A percentile compares a stretch with the other conserved stretches of the same genome.
phyloP scores from a whole-genome alignment of 2,113 vertebrate species.

The Hydrolagus affinis region DNA sequence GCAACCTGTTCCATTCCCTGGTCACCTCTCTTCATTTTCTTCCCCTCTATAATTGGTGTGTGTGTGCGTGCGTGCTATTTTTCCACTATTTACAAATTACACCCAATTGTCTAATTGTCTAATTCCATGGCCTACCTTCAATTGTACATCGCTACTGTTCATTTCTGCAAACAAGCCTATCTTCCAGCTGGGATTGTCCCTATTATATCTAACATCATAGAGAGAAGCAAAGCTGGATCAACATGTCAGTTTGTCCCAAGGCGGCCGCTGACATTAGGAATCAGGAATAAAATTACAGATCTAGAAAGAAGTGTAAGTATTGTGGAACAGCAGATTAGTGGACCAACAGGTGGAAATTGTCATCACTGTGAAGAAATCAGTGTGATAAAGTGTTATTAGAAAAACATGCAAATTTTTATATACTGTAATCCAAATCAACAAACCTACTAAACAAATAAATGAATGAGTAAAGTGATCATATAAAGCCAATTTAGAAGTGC shows the following conservation, averaged over 20 bases:
- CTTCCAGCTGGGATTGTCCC: neutral
- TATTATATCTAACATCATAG: neutral
- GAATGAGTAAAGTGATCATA: neutral
- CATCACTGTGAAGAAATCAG: neutral
- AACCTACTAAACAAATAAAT: neutral
- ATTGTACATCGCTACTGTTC: neutral
- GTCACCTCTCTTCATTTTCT: too few relatives aligned
- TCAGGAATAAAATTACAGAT: neutral
- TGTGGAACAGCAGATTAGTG: too few relatives aligned
- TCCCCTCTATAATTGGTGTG: too few relatives aligned
- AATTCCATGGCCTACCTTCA: neutral
- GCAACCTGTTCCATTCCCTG: too few relatives aligned
- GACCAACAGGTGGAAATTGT: neutral
- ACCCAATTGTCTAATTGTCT: neutral
- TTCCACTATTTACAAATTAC: neutral
- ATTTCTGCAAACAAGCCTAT: neutral
- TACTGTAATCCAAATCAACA: neutral
- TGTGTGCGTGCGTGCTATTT: too few relatives aligned
- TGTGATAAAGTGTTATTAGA: neutral
- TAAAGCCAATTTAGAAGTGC: slow-evolving; percentile 4
- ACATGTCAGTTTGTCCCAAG: neutral
- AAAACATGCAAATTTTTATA: neutral
- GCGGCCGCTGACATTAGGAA: neutral
- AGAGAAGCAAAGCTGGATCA: neutral
- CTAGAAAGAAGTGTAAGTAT: neutral